A percentile compares a stretch with the other conserved stretches of the same genome.
phyloP scores from a whole-genome alignment of 2,797 vertebrate genomes.

The Craterocephalus amniculus region DNA sequence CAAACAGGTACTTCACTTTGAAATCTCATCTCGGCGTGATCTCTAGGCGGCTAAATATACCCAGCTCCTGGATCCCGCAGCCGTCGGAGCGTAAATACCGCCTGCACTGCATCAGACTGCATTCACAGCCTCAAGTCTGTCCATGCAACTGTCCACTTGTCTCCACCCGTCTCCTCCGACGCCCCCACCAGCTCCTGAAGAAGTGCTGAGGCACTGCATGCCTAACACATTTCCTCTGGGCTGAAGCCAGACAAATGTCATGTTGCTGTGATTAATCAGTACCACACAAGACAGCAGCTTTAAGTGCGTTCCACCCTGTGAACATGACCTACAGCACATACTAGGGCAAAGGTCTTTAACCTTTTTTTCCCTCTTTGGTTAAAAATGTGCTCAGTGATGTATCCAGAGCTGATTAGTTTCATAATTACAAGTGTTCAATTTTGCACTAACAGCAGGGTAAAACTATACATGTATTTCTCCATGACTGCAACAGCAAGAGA shows the following conservation, averaged over 20 bases:
- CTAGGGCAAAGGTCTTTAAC: conserved; percentile 53
- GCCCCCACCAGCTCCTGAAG: conserved; percentile 56
- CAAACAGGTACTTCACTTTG: conserved; percentile 84
- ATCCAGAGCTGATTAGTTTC: conserved; percentile 7
- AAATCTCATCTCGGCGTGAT: conserved; percentile 80
- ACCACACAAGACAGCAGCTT: conserved; percentile 55
- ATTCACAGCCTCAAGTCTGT: conserved; percentile 71
- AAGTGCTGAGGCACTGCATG: conserved; percentile 76
- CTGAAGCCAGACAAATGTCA: conserved; percentile 69
- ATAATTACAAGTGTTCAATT: neutral
- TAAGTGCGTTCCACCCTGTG: conserved; percentile 35
- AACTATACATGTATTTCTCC: neutral
- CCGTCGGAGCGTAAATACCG: conserved; percentile 77
- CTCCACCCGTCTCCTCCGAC: conserved; percentile 60
- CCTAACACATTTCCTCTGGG: conserved; percentile 67
- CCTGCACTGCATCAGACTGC: conserved; percentile 59
- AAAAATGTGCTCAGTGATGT: conserved; percentile 21
- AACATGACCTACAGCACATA: conserved; percentile 55
- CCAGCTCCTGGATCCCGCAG: conserved; percentile 70
- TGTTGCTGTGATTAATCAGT: conserved; percentile 70
- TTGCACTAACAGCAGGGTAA: neutral
- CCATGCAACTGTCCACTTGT: conserved; percentile 74
- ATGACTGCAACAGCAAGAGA: conserved; percentile 10
- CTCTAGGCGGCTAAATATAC: conserved; percentile 81
- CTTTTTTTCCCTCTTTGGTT: conserved; percentile 33